Base-by-base conservation (phyloP, 1,140 invertebrate genomes). In the Brachionus rubens region DNA sequence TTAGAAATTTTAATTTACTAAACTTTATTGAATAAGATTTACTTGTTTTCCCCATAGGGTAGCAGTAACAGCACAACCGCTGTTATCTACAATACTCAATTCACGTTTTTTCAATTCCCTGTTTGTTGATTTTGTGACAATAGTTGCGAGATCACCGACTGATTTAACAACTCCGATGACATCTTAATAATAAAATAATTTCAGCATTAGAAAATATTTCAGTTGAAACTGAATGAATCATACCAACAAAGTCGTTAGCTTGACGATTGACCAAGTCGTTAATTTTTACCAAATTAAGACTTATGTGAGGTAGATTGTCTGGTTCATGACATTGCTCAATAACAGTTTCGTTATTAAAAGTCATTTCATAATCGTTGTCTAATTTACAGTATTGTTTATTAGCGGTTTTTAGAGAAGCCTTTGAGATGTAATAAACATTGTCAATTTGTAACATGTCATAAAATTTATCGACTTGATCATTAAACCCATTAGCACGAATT, bases 361-460 rank as follows among this genome's bases (percentile, higher is more conserved):
- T 91, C 89, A 99, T 91, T 82, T 99, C 96, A 81, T 97, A 99
- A 82, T 98, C 93, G 83, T 97, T 94, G 54, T 93, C 91, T 10
- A 96, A 82, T 47, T 85, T 88, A 14, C 88, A 88, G 81, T 89
- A 98, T 80, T 92, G 89, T 82, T 95, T 96, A 82, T 98, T 97
- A 0, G 95, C 94, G 16, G 91, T 88, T 83, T 96, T 98, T 7
- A 98, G 81, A 21, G 85, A 78, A 70, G 90, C 92, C 78, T 89
- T 89, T 26, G 89, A 91, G 40, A 99, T 89, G 79, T 90, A 96
- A 83, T 94, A 98, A 3, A 96, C 89, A 79, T 87, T 84, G 79
- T 83, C 86, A 82, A 93, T 89, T 87, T 98, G 89, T 77, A 99
- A 87, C 82, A 93, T 88, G 80, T 95, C 90, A 82, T 90, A 96